Conservation (phyloP, 1,140 invertebrate genomes). For the Andrena cerasifolii region DNA sequence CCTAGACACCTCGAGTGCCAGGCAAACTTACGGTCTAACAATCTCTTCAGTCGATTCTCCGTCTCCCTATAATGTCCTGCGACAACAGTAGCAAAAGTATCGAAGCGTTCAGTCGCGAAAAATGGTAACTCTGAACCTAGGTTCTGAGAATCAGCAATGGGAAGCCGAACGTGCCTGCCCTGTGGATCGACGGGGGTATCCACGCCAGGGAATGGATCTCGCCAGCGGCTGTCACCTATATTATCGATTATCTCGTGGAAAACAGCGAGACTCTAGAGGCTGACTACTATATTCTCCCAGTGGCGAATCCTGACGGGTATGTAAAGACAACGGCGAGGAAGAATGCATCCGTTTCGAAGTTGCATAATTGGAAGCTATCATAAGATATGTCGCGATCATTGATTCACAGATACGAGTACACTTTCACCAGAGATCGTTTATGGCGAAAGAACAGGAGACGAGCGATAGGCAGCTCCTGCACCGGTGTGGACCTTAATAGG, state of each 20-base stretch:
- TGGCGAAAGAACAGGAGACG: constrained; percentile 88
- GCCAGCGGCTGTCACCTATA: constrained; percentile 86
- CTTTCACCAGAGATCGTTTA: constrained; percentile 85
- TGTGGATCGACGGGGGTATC: constrained; percentile 87
- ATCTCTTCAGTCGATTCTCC: too few relatives aligned
- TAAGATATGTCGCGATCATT: too few relatives aligned
- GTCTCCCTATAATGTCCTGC: too few relatives aligned
- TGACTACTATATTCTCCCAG: constrained; percentile 84
- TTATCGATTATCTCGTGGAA: constrained; percentile 89
- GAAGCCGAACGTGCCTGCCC: constrained; percentile 74
- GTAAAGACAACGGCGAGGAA: constrained; percentile 63
- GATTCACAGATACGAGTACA: constrained; percentile 87
- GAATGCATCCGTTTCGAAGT: too few relatives aligned
- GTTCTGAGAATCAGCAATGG: constrained; percentile 85
- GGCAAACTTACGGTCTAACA: too few relatives aligned
- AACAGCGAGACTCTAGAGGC: constrained; percentile 86
- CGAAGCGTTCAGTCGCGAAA: neutral
- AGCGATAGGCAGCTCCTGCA: constrained; percentile 84
- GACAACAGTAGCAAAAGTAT: too few relatives aligned
- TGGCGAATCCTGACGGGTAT: constrained; percentile 86
- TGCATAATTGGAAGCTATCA: too few relatives aligned
- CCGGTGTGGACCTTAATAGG: constrained; percentile 87
- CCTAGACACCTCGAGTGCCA: neutral
- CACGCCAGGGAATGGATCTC: constrained; percentile 92
- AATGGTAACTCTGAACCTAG: constrained; percentile 65